Evolutionary conservation across 2,113 vertebrate genomes (phyloP).

Genomic region (Polypterus bichir): DNA sequence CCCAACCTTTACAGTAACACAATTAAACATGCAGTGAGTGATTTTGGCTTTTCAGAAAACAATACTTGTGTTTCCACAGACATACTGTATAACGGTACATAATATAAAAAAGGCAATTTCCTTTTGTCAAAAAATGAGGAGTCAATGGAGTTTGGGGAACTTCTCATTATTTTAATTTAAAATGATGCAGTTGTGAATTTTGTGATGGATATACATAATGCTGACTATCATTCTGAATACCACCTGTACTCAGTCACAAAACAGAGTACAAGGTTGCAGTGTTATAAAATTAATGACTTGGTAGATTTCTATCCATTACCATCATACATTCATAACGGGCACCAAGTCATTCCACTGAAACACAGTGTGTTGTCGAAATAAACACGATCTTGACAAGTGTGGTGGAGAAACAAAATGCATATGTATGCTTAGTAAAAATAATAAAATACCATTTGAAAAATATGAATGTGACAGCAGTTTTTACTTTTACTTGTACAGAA

Average conservation of each 20-base stretch:
- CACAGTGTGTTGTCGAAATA: constrained; percentile 15
- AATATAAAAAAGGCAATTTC: constrained; percentile 21
- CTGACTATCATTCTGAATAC: constrained; percentile 14
- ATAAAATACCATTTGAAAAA: constrained; percentile 9
- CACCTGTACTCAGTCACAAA: constrained; percentile 23
- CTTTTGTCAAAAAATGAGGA: constrained; percentile 18
- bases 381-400: background rate
- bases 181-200: background rate
- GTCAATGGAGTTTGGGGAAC: constrained; percentile 24
- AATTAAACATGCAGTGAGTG: constrained; percentile 23
- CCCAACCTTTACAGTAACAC: constrained; percentile 21
- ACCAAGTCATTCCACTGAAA: constrained; percentile 23
- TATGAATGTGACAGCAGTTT: constrained; percentile 5
- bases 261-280: constrained; percentile 9
- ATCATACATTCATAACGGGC: constrained; percentile 22
- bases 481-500: background rate
- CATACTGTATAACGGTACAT: constrained; percentile 22
- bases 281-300: constrained; percentile 19
- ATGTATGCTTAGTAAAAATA: constrained; percentile 10
- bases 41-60: constrained; percentile 22
- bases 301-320: constrained; percentile 22
- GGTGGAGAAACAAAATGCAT: constrained; percentile 6
- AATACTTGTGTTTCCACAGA: constrained; percentile 19
- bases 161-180: constrained; percentile 24
- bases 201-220: too few species aligned